Base-by-base conservation (phyloP, 2,113 vertebrate genomes). In the Stigmatopora argus region DNA sequence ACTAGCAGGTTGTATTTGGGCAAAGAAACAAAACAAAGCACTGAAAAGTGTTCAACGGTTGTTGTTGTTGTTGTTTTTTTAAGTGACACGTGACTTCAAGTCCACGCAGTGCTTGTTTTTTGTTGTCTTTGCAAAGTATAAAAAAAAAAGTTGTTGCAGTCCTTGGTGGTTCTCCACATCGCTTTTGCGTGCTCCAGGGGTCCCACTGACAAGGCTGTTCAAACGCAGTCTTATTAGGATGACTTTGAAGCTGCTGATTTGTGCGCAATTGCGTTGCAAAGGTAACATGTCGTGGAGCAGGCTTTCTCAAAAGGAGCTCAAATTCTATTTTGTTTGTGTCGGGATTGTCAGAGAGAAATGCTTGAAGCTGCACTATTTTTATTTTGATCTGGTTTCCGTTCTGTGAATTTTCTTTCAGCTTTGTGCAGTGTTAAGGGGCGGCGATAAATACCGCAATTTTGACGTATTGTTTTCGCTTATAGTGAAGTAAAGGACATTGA, bases 1-100 rank as follows among this genome's bases (percentile, higher is more conserved):
- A 74, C 78, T 59, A 74, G 69, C 61, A 67, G 26, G 53, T 47
- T 58, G 74, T 62, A 75, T 78, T 79, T 83, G 74, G 71, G 74
- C 81, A 78, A 80, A 57, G 19, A 67, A 62, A 56, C 35, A 7
- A 62, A 35, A 51, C 67, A 66, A 65, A 78, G 31, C 10, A 48
- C 19, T 67, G 17, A 71, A 72, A 3, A 69, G 65, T 78, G 53
- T 56, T 56, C 53, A 26, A 15, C 6, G 6, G 14, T 31, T 14
- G 21, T 14, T 53, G 71, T 81, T 72, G 51, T 71, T 68, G 46
- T 56, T 52, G 59, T 62, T 14, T 18, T 31, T 57, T 57, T 0
- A 9, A 12, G 53, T 59, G 57, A 35, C 58, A 41, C 58, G 6
- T n/a, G 35, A 60, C 34, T 41, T 59, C 4, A 60, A 1, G n/a